A percentile compares a stretch with the other conserved stretches of the same genome.
phyloP scores from a whole-genome alignment of 2,888 invertebrate genomes.

The Nasonovia ribisnigri region DNA sequence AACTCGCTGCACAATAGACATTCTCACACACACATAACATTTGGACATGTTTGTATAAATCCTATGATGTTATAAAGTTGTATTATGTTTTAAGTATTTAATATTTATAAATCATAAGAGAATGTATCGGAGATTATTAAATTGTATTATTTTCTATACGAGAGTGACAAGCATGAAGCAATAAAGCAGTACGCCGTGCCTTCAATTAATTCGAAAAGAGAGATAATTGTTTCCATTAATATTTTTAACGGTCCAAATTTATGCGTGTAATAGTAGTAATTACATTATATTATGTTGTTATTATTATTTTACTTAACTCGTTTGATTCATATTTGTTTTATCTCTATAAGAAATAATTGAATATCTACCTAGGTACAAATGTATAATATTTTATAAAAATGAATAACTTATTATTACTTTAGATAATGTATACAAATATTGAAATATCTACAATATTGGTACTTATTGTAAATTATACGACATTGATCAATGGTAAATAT shows the following conservation, averaged over 20 bases:
- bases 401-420: not conserved
- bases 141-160: not conserved
- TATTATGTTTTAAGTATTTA: not conserved
- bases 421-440: no score
- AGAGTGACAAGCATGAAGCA: slow-evolving; percentile 7
- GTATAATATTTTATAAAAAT: not conserved
- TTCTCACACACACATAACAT: not conserved
- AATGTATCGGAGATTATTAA: not conserved
- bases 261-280: slow-evolving; percentile 12
- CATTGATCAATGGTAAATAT: not conserved
- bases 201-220: not conserved
- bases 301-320: not conserved
- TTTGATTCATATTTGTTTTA: not conserved
- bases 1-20: not conserved
- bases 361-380: not conserved
- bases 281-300: not conserved
- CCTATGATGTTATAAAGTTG: not conserved
- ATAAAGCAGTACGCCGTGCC: not conserved
- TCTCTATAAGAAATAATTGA: not conserved
- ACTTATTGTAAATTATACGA: no score
- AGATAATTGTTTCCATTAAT: slow-evolving; percentile 1
- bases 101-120: not conserved
- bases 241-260: not conserved
- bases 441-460: not conserved
- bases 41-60: not conserved